phyloP scores from a whole-genome alignment of 2,888 invertebrate species.

The Dascillus cervinus region DNA sequence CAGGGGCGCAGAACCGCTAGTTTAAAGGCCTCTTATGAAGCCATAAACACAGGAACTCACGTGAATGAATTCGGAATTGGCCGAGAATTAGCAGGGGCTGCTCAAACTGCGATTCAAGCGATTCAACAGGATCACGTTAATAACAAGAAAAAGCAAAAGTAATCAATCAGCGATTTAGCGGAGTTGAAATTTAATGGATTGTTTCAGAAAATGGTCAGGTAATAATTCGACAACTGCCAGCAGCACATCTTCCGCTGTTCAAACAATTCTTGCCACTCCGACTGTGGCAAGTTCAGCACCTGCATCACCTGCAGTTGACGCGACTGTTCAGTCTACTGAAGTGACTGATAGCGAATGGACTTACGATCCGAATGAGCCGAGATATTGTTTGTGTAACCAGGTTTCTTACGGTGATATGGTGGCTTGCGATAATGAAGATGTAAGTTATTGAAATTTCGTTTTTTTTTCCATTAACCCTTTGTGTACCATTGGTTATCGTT shows the following conservation, averaged over 20 bases:
- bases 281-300: conserved; percentile 32
- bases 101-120: conserved; percentile 64
- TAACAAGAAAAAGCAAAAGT: conserved; percentile 59
- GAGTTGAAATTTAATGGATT: conserved; percentile 5
- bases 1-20: conserved; percentile 90
- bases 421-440: conserved; percentile 95
- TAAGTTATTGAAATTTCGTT: conserved; percentile 44
- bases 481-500: neutral
- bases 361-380: conserved; percentile 92
- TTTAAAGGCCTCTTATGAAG: conserved; percentile 92
- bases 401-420: conserved; percentile 99
- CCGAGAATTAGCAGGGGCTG: conserved; percentile 62
- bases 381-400: conserved; percentile 95
- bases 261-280: conserved; percentile 33
- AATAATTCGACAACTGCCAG: conserved; percentile 15
- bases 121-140: conserved; percentile 52
- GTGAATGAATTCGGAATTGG: conserved; percentile 62
- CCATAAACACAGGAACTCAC: conserved; percentile 57
- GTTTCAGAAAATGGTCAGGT: conserved; percentile 33
- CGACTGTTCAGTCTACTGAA: conserved; percentile 46
- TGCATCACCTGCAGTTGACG: conserved; percentile 40
- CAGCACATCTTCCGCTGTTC: conserved; percentile 37
- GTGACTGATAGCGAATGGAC: conserved; percentile 77
- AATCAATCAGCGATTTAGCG: conserved; percentile 9
- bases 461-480: neutral